Percentiles rank a stretch among this genome's conserved stretches.
Evolutionary conservation across 2,113 vertebrate genomes (phyloP).

Genomic region (Xyliphius kryptos): DNA sequence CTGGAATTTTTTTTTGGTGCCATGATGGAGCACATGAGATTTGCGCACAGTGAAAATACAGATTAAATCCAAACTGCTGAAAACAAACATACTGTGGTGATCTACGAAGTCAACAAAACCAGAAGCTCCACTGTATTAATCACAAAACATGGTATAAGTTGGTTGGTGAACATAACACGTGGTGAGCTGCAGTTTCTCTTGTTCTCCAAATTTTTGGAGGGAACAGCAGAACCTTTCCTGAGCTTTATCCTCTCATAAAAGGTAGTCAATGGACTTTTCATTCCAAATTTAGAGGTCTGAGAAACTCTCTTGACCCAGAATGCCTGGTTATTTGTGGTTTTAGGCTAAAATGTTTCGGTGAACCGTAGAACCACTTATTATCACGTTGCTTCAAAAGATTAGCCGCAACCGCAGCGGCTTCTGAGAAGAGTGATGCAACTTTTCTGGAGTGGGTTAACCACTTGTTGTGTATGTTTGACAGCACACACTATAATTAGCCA

Average conservation of each 20-base stretch:
- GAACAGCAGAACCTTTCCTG: neutral
- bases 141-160: too few species aligned
- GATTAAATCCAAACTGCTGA: too few species aligned
- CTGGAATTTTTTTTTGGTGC: too few species aligned
- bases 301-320: neutral
- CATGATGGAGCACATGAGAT: too few species aligned
- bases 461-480: conserved; percentile 6
- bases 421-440: conserved; percentile 4
- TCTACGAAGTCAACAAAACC: too few species aligned
- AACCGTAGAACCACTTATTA: conserved; percentile 3
- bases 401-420: conserved; percentile 7
- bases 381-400: neutral
- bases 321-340: conserved; percentile 19
- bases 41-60: too few species aligned
- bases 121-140: too few species aligned
- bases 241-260: neutral
- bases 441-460: conserved; percentile 2
- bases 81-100: too few species aligned
- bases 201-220: neutral
- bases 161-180: neutral
- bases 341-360: conserved; percentile 13
- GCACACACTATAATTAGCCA: conserved; percentile 4
- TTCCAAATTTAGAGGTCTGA: neutral
- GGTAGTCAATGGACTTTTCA: neutral
- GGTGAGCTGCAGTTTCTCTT: neutral